Percentiles rank a stretch among this genome's conserved stretches.
These are phyloP conservation scores for Lithophane semibrunnea DNA, from an alignment of 2,888 invertebrate species.

Conservation along the genomic window DNA sequence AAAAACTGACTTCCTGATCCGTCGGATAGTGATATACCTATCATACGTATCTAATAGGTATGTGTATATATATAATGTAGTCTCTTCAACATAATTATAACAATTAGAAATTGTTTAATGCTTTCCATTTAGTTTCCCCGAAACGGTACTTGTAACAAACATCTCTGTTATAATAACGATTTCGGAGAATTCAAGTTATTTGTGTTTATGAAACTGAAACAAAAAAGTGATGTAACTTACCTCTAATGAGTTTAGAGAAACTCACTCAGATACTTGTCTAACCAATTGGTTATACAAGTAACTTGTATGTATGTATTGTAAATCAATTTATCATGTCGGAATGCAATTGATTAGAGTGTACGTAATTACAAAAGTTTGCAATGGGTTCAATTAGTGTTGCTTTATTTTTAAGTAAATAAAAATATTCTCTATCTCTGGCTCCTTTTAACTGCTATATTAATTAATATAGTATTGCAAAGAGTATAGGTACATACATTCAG, in stretches of 20 bases:
- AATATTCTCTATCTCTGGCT: background rate
- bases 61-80: background rate
- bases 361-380: too few relatives aligned
- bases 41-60: too few relatives aligned
- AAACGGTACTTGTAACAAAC: constrained; percentile 1
- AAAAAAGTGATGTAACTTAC: background rate
- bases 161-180: constrained; percentile 2
- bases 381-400: background rate
- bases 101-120: background rate
- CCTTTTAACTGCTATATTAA: background rate
- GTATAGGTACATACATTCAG: background rate
- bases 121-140: background rate
- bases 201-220: background rate
- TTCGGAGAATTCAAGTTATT: background rate
- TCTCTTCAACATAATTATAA: background rate
- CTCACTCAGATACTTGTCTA: too few relatives aligned
- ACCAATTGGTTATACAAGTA: background rate
- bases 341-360: background rate
- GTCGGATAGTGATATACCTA: background rate
- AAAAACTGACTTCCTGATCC: background rate
- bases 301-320: background rate
- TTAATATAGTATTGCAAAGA: background rate
- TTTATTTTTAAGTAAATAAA: background rate
- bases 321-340: background rate
- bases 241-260: background rate